Evolutionary conservation across 2,888 invertebrate genomes (phyloP).

Genomic region (Pandemis heparana): DNA sequence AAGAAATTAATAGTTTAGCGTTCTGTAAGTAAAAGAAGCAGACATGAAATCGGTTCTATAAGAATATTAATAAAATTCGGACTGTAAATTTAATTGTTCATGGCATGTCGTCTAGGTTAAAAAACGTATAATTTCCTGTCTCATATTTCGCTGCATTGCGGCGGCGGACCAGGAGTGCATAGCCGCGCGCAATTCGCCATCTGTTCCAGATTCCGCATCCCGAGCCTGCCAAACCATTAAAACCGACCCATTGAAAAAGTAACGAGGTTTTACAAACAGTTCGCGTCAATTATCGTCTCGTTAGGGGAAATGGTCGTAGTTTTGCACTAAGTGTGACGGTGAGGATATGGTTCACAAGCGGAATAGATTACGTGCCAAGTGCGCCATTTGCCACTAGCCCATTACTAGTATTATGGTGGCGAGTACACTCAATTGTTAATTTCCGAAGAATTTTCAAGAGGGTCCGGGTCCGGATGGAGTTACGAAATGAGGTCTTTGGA

Average conservation of each 20-base stretch:
- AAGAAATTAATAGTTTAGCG: too few species aligned
- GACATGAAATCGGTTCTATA: too few species aligned
- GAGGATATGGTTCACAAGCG: conserved; percentile 1
- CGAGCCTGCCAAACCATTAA: conserved; percentile 26
- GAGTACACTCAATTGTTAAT: conserved; percentile 32
- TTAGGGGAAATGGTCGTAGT: neutral
- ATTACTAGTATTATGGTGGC: conserved; percentile 4
- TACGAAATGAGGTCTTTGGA: conserved; percentile 20
- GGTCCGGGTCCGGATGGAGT: conserved; percentile 17
- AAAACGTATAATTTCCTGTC: neutral
- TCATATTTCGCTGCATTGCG: neutral
- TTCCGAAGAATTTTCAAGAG: conserved; percentile 17
- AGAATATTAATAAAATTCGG: neutral
- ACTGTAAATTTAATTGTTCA: neutral
- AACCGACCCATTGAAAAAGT: conserved; percentile 6
- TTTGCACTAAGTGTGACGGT: neutral
- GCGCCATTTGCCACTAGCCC: conserved; percentile 3
- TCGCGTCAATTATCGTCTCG: neutral
- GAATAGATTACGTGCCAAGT: conserved; percentile 9
- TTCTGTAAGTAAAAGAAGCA: too few species aligned
- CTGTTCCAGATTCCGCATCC: conserved; percentile 12
- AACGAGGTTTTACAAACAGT: neutral
- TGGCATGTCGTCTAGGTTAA: neutral
- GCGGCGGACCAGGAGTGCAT: neutral
- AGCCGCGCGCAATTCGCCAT: neutral